Evolutionary conservation across 2,888 invertebrate species (phyloP).

Genomic region (Drosophila mercatorum): DNA sequence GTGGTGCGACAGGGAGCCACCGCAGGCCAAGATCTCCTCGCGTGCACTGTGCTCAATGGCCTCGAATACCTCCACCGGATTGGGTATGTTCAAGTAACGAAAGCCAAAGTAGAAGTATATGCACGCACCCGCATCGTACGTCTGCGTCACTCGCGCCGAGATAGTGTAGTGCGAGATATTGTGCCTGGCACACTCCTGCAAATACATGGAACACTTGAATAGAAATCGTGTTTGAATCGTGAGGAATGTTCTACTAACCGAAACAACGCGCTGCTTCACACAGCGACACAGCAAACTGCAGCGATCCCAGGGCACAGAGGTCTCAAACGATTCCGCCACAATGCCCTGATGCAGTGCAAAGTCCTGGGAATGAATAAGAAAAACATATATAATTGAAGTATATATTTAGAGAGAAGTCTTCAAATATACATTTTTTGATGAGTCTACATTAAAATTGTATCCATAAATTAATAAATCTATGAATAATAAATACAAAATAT

Average conservation of each 20-base stretch:
- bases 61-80: slow-evolving; percentile 93
- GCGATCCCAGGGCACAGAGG: slow-evolving; percentile 98
- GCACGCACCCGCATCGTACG: slow-evolving; percentile 98
- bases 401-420: no score
- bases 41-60: slow-evolving; percentile 94
- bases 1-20: slow-evolving; percentile 95
- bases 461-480: no score
- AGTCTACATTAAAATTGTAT: no score
- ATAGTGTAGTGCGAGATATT: slow-evolving; percentile 88
- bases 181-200: slow-evolving; percentile 86
- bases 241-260: slow-evolving; percentile 80
- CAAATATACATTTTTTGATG: no score
- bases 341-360: slow-evolving; percentile 94
- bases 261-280: slow-evolving; percentile 92
- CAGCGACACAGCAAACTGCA: slow-evolving; percentile 92
- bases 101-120: slow-evolving; percentile 97
- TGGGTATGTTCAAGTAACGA: slow-evolving; percentile 87
- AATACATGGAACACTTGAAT: not conserved
- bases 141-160: slow-evolving; percentile 96
- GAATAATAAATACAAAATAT: no score
- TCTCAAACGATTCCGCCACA: slow-evolving; percentile 98
- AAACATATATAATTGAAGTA: no score
- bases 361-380: slow-evolving; percentile 88
- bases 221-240: fast-evolving
- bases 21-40: slow-evolving; percentile 94